Conservation (phyloP, 2,888 invertebrate species). For the Prenolepis imparis region DNA sequence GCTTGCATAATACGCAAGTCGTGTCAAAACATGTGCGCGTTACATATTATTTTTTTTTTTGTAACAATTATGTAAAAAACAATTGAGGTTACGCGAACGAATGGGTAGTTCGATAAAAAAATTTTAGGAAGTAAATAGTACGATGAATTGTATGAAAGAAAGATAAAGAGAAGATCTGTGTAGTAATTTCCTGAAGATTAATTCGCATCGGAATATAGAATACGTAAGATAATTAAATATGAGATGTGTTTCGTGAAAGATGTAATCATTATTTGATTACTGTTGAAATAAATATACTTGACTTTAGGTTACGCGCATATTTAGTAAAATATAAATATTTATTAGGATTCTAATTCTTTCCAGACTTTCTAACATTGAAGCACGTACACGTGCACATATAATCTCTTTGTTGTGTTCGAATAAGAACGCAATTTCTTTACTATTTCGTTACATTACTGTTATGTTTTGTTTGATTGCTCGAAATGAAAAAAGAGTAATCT, state of each 20-base stretch:
- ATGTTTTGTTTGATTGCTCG: conserved; percentile 47
- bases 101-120: not conserved
- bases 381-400: not conserved
- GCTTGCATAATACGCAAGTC: conserved; percentile 32
- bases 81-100: conserved; percentile 53
- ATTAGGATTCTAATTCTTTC: too few species aligned
- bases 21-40: conserved; percentile 67
- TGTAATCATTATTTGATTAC: not conserved
- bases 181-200: not conserved
- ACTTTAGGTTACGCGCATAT: not conserved
- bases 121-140: not conserved
- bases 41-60: conserved; percentile 47
- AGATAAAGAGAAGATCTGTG: not conserved
- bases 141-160: conserved; percentile 6
- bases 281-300: conserved; percentile 8
- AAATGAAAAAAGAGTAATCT: conserved; percentile 29
- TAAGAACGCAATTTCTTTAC: conserved; percentile 16
- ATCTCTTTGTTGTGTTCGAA: not conserved
- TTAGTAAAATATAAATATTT: not conserved
- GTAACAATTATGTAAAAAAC: conserved; percentile 65
- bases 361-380: not conserved
- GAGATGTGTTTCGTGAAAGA: conserved; percentile 12
- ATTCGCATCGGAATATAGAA: not conserved
- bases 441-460: conserved; percentile 12
- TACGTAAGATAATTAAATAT: not conserved